Evolutionary conservation across 2,113 vertebrate genomes (phyloP).

Genomic region (Pipra filicauda): DNA sequence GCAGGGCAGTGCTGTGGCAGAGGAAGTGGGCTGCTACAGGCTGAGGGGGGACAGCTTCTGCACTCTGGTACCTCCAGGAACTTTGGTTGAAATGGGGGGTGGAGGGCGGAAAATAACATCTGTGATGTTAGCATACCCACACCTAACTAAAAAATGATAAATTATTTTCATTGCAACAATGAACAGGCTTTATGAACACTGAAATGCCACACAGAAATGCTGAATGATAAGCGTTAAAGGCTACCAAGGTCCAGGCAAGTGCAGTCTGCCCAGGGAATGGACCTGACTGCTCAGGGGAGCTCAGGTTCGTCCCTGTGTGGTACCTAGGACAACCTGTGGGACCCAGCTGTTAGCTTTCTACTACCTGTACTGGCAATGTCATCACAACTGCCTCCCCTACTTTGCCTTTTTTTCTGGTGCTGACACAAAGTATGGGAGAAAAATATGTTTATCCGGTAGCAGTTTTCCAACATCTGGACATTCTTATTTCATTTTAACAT

Average conservation of each 20-base stretch:
- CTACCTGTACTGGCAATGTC: neutral
- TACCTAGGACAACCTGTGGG: neutral
- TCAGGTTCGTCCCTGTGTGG: fast-evolving
- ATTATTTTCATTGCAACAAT: neutral
- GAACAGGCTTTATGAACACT: neutral
- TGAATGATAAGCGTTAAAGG: neutral
- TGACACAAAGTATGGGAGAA: neutral
- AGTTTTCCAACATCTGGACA: neutral
- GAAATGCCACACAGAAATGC: neutral
- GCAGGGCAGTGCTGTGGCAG: fast-evolving
- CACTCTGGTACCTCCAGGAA: fast-evolving
- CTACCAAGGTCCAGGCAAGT: neutral
- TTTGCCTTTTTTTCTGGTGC: neutral
- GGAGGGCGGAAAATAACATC: neutral
- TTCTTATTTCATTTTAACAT: neutral
- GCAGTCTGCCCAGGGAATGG: neutral
- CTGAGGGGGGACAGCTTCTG: neutral
- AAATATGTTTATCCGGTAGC: neutral
- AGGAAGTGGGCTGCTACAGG: neutral
- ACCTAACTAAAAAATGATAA: neutral
- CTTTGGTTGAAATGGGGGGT: neutral
- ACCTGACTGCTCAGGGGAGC: neutral
- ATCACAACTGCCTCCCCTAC: neutral
- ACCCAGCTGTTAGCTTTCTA: neutral
- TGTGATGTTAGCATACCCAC: neutral